These are phyloP conservation scores for Hedya salicella DNA, from an alignment of 2,888 invertebrate genomes.

Conservation along the genomic window DNA sequence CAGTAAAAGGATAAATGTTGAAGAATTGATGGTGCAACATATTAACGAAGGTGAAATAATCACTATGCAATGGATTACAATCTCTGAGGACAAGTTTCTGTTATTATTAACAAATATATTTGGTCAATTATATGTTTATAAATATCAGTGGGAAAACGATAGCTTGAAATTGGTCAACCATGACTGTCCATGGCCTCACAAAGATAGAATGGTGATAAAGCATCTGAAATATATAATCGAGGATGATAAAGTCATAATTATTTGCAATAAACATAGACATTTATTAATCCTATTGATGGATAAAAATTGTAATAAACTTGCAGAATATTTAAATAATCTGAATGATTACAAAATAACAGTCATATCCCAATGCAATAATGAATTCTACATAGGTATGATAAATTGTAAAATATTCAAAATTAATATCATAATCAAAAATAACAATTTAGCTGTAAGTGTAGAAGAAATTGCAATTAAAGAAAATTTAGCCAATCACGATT, in stretches of 20 bases:
- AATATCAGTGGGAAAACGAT: constrained; percentile 54
- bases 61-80: constrained; percentile 61
- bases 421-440: constrained; percentile 47
- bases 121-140: constrained; percentile 60
- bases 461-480: constrained; percentile 58
- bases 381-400: constrained; percentile 59
- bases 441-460: constrained; percentile 52
- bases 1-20: constrained; percentile 47
- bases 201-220: constrained; percentile 67
- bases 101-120: constrained; percentile 60
- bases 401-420: constrained; percentile 66
- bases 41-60: constrained; percentile 57
- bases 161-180: constrained; percentile 50
- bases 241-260: constrained; percentile 57
- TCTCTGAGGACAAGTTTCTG: constrained; percentile 51
- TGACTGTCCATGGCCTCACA: constrained; percentile 61
- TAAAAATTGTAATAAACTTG: constrained; percentile 55
- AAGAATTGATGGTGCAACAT: constrained; percentile 51
- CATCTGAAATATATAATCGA: constrained; percentile 53
- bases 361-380: constrained; percentile 53
- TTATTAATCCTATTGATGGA: constrained; percentile 63
- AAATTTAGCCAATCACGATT: constrained; percentile 56
- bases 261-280: constrained; percentile 73
- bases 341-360: constrained; percentile 70
- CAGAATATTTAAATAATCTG: constrained; percentile 61